Percentiles rank a stretch among this genome's conserved stretches.
Conservation (phyloP, 2,797 vertebrate species). For the Eurystomus glaucurus region DNA sequence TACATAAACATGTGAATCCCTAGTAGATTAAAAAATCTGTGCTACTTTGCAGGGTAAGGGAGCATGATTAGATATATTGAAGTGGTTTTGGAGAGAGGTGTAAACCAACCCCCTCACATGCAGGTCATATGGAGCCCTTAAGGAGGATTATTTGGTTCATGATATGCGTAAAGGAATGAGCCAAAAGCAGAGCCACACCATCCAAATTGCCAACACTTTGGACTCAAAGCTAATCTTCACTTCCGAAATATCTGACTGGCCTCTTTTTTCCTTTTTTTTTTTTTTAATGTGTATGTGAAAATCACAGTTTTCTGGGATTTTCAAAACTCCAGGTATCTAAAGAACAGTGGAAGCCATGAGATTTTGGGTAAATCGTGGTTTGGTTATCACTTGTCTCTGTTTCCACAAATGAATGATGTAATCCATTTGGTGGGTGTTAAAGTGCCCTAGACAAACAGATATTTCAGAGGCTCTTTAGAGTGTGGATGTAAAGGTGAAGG, state of each 20-base stretch:
- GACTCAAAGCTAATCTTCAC: background rate
- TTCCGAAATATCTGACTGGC: background rate
- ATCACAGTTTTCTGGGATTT: background rate
- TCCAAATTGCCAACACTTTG: background rate
- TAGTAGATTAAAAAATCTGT: background rate
- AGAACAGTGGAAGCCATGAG: background rate
- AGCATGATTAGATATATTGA: background rate
- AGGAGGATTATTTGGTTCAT: background rate
- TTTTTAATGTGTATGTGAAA: background rate
- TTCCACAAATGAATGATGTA: background rate
- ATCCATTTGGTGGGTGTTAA: background rate
- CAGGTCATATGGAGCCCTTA: background rate
- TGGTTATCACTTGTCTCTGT: background rate
- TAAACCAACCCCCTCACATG: background rate
- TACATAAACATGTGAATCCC: conserved; percentile 58
- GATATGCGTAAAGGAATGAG: background rate
- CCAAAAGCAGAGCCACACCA: background rate
- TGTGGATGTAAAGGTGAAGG: background rate
- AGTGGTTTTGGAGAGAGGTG: background rate
- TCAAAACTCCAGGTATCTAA: background rate
- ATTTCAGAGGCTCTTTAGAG: background rate
- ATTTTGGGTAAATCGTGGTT: background rate
- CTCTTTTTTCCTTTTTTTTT: background rate
- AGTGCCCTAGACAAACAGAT: background rate
- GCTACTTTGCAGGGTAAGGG: background rate